Evolutionary conservation across 2,113 vertebrate species (phyloP).

Genomic region (Cephalopterus ornatus): DNA sequence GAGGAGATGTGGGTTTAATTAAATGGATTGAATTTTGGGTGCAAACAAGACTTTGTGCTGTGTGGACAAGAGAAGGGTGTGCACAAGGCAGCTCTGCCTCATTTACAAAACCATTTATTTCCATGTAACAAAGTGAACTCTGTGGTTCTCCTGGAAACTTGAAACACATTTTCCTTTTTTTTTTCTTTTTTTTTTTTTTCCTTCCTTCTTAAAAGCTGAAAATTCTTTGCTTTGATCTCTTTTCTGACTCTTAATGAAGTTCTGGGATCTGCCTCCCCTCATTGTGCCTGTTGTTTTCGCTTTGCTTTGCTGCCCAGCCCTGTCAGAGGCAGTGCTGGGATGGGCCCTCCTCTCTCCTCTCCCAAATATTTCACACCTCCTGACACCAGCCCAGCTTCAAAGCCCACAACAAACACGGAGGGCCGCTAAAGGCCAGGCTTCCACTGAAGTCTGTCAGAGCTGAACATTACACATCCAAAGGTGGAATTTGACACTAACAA

Average conservation of each 20-base stretch:
- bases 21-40: neutral
- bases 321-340: neutral
- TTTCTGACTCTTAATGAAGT: neutral
- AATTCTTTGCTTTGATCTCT: neutral
- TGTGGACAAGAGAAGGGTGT: fast-evolving
- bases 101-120: neutral
- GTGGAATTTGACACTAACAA: neutral
- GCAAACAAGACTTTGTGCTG: neutral
- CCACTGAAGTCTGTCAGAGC: neutral
- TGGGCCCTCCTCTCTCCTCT: neutral
- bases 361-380: neutral
- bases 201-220: neutral
- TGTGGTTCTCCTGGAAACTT: neutral
- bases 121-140: neutral
- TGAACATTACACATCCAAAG: neutral
- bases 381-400: neutral
- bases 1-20: neutral
- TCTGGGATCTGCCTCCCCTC: neutral
- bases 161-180: neutral
- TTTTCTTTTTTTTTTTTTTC: neutral
- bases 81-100: neutral
- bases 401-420: neutral
- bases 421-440: neutral
- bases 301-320: neutral
- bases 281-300: neutral